Base-by-base conservation (phyloP, 2,888 invertebrate species). In the Platycnemis pennipes region DNA sequence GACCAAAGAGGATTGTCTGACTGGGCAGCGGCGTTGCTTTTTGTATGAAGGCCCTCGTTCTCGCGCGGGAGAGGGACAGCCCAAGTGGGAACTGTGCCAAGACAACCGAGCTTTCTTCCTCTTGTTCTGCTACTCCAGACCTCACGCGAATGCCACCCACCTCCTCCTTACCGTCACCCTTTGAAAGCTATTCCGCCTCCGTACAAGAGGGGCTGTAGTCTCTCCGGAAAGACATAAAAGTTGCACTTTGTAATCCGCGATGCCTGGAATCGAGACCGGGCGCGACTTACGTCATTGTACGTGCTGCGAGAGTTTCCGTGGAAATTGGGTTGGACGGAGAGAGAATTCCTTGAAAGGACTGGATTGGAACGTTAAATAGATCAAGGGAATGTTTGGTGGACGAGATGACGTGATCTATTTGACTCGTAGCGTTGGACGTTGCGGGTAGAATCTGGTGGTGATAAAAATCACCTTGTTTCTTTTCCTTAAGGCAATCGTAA, bases 191-290 rank as follows among this genome's bases (percentile, higher is more conserved):
- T 63, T 3, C 63, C 19, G 19, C 16, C 63, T 16, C 77, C 37
- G 4, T 37, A 1, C 37, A 11, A 77, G 16, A 7, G 7, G 7
- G 37, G 37, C 37, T n/a, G 26, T 37, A 1, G 1, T 8, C 37
- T 37, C 77, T 77, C 8, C 11, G 77, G 63, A 63, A 63, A n/a
- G 63, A n/a, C 63, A 63, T 63, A 77, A 77, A 77, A 77, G 77
- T 77, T 37, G 0, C 31, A 77, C 77, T 37, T 37, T 8, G 77
- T 77, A 37, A 77, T 77, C 77, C 13, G 31, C 7, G 13, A 8
- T 2, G 37, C 77, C 37, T 31, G 77, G 37, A 37, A 37, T 31
- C 2, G 77, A 16, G 37, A 77, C 7, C 26, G 63, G 63, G 5
- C 22, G 63, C 63, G 26, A 22, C 22, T 1, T 22, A 63, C 26